A percentile compares a stretch with the other conserved stretches of the same genome.
Evolutionary conservation across 2,113 vertebrate species (phyloP).

Genomic region (Rhea pennata): DNA sequence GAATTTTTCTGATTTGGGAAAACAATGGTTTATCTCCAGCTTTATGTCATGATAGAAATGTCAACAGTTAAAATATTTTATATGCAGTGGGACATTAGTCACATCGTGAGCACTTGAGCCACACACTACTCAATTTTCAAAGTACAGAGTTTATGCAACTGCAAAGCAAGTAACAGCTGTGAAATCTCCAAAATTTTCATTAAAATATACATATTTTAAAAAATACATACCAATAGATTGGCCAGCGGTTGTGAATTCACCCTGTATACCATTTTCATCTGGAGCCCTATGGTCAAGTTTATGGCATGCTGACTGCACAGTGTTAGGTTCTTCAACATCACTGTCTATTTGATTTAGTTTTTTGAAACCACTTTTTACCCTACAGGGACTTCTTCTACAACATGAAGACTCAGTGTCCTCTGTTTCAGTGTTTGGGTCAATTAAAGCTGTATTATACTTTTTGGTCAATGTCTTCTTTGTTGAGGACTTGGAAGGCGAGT

Average conservation of each 20-base stretch:
- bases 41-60: neutral
- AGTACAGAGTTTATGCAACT: neutral
- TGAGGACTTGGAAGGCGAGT: slow-evolving; percentile 70
- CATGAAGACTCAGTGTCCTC: slow-evolving; percentile 69
- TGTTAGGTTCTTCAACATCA: slow-evolving; percentile 74
- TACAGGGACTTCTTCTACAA: slow-evolving; percentile 70
- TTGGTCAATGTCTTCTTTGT: slow-evolving; percentile 77
- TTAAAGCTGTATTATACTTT: slow-evolving; percentile 72
- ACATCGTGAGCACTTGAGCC: neutral
- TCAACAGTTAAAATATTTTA: neutral
- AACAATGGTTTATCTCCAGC: neutral
- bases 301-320: slow-evolving; percentile 73
- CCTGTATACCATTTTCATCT: slow-evolving; percentile 77
- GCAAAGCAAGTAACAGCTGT: neutral
- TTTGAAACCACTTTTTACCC: slow-evolving; percentile 73
- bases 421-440: slow-evolving; percentile 69
- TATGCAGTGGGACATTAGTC: neutral
- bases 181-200: neutral
- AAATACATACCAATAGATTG: slow-evolving; percentile 79
- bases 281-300: slow-evolving; percentile 74
- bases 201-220: neutral
- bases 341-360: slow-evolving; percentile 74
- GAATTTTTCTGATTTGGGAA: neutral
- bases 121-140: neutral
- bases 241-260: slow-evolving; percentile 76